phyloP scores from a whole-genome alignment of 2,797 vertebrate genomes.

The Pristis pectinata region DNA sequence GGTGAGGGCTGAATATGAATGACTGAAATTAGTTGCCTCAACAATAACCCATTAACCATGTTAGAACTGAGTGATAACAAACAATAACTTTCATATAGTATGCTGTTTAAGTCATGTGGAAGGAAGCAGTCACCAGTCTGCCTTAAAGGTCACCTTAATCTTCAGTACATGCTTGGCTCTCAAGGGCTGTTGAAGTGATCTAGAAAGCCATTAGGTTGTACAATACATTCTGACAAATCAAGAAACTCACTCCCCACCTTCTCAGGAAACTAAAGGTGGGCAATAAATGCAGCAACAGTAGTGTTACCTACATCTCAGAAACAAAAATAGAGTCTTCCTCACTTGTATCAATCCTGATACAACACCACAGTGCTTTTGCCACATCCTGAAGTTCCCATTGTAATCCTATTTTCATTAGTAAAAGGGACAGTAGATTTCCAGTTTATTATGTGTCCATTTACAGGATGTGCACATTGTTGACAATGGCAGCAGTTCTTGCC shows the following conservation, averaged over 20 bases:
- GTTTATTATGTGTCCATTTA: not conserved
- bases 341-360: too few relatives aligned
- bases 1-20: not conserved
- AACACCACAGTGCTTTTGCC: too few relatives aligned
- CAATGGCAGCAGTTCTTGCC: too few relatives aligned
- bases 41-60: not conserved
- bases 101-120: not conserved
- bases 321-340: not conserved
- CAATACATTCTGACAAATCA: not conserved
- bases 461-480: too few relatives aligned
- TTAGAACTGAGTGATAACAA: not conserved
- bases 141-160: not conserved
- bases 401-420: not conserved
- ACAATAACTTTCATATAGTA: not conserved
- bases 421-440: not conserved
- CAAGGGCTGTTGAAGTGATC: not conserved
- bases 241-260: not conserved
- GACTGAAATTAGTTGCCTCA: not conserved
- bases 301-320: not conserved
- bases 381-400: too few relatives aligned
- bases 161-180: not conserved
- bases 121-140: too few relatives aligned
- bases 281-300: not conserved
- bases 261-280: not conserved
- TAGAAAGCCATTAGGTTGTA: not conserved